These are phyloP conservation scores for Leuciscus idus DNA, from an alignment of 2,113 vertebrate genomes.

Conservation along the genomic window DNA sequence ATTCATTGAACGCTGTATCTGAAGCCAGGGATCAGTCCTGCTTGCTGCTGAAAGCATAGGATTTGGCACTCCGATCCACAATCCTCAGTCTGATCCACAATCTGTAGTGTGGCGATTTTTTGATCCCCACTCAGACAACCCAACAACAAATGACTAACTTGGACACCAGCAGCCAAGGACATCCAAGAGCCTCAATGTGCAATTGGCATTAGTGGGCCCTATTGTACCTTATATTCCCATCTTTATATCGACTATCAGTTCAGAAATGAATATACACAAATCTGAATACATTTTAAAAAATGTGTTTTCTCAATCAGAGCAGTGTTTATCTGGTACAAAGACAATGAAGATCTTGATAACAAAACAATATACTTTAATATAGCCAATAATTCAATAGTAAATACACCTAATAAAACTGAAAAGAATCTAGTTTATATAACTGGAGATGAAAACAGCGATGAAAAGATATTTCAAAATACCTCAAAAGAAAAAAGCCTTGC, in stretches of 20 bases:
- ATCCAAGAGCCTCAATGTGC: neutral
- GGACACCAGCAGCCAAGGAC: conserved; percentile 22
- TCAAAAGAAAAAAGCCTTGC: too few species aligned
- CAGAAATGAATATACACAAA: neutral
- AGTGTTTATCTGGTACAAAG: neutral
- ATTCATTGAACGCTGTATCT: conserved; percentile 22
- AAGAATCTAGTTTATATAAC: too few species aligned
- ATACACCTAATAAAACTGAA: too few species aligned
- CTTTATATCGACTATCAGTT: neutral
- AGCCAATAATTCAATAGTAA: too few species aligned
- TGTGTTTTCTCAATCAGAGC: neutral
- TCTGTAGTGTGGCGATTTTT: conserved; percentile 51
- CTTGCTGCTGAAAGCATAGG: conserved; percentile 47
- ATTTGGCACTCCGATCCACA: conserved; percentile 53
- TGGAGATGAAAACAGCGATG: too few species aligned
- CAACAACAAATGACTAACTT: conserved; percentile 39
- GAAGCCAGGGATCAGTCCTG: conserved; percentile 39
- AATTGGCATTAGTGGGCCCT: neutral
- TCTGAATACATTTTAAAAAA: neutral
- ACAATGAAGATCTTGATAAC: too few species aligned
- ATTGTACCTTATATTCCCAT: neutral
- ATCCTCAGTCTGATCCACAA: conserved; percentile 56
- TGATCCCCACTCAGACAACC: conserved; percentile 23
- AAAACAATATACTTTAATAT: too few species aligned
- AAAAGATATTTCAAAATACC: too few species aligned